Percentiles rank a stretch among this genome's conserved stretches.
These are phyloP conservation scores for Lissocephala sabroskyi DNA, from an alignment of 2,888 invertebrate genomes.

Conservation along the genomic window DNA sequence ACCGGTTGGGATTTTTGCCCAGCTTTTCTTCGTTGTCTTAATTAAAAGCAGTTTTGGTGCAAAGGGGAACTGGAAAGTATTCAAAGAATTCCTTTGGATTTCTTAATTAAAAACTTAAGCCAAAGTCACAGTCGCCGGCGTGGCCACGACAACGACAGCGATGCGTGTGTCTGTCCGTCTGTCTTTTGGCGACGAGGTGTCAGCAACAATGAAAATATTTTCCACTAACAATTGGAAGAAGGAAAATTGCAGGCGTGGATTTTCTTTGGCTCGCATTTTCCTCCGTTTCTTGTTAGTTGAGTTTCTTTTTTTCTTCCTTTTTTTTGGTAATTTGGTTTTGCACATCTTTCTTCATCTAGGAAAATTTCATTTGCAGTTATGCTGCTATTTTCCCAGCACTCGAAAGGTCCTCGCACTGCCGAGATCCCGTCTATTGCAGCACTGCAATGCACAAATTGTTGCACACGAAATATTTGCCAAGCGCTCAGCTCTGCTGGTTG, in stretches of 20 bases:
- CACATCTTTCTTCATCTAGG: slow-evolving; percentile 61
- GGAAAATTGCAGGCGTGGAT: not conserved
- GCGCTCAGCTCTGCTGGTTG: slow-evolving; percentile 40
- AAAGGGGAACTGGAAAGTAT: slow-evolving; percentile 30
- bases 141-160: no score
- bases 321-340: slow-evolving; percentile 47
- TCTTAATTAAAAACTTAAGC: slow-evolving; percentile 55
- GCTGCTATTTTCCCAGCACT: slow-evolving; percentile 44
- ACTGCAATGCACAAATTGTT: slow-evolving; percentile 19
- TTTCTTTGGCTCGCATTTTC: not conserved
- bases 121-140: not conserved
- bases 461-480: slow-evolving; percentile 51
- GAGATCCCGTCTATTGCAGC: no score
- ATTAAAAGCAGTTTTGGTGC: slow-evolving; percentile 34
- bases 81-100: slow-evolving; percentile 55
- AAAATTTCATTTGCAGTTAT: slow-evolving; percentile 63
- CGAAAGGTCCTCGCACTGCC: no score
- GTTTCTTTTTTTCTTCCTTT: slow-evolving; percentile 7
- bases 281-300: not conserved
- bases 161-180: slow-evolving; percentile 1
- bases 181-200: slow-evolving; percentile 52
- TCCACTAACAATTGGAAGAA: slow-evolving; percentile 30
- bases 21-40: slow-evolving; percentile 26
- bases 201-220: slow-evolving; percentile 62
- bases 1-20: no score